Percentiles rank a stretch among this genome's conserved stretches.
Evolutionary conservation across 2,113 vertebrate genomes (phyloP).

Genomic region (Cyprinodon tularosa): DNA sequence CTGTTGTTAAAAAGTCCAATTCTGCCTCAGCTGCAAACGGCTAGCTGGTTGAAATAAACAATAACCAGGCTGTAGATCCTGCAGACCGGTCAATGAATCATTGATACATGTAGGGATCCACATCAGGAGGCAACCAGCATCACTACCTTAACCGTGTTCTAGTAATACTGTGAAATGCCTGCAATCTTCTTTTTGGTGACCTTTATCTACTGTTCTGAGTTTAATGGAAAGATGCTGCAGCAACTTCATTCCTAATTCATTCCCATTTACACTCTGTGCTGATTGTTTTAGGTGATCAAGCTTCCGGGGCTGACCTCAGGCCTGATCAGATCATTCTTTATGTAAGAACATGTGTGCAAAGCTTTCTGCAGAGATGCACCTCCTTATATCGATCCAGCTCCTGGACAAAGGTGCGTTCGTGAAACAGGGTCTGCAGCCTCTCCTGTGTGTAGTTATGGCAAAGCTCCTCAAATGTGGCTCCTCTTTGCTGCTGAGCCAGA

Average conservation of each 20-base stretch:
- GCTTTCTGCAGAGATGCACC: constrained; percentile 74
- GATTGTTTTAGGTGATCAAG: neutral
- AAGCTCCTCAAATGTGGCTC: constrained; percentile 95
- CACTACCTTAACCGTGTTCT: no score
- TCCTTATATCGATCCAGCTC: constrained; percentile 96
- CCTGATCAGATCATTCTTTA: neutral
- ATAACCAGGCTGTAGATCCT: no score
- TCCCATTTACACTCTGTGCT: no score
- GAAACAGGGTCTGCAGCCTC: constrained; percentile 93
- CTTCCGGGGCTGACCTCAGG: neutral
- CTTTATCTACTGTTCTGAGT: neutral
- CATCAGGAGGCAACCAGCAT: neutral
- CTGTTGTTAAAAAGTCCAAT: no score
- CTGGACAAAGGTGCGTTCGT: constrained; percentile 89
- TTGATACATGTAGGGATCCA: no score
- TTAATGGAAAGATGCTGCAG: neutral
- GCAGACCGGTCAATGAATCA: no score
- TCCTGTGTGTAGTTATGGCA: constrained; percentile 98
- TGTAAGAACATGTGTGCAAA: neutral
- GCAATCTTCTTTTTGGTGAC: neutral
- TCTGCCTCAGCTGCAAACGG: no score
- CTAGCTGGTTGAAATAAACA: no score
- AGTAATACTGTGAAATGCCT: no score
- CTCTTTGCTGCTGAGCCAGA: constrained; percentile 82
- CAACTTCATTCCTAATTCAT: no score